Base-by-base conservation (phyloP, 2,113 vertebrate species). In the Corythornis madagascariensis region DNA sequence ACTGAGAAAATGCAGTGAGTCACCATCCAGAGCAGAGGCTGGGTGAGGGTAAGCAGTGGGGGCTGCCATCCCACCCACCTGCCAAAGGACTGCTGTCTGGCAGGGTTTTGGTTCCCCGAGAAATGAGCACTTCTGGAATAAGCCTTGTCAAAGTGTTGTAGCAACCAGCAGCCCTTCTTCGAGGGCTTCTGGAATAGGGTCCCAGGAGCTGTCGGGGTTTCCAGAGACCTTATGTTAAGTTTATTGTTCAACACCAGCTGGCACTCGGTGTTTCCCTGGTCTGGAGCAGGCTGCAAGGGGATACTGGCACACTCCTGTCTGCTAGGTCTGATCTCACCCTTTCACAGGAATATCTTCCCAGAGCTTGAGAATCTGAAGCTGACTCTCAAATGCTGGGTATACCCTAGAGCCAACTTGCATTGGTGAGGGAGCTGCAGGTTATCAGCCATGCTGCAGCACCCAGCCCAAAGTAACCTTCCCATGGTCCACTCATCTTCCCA, bases 391-490 rank as follows among this genome's bases (percentile, higher is more conserved):
- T 21, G 13, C 25, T 48, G 28, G 48, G 6, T 1, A 1, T 71
- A 16, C 35, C 40, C 35, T 74, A 2, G 0, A 80, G 13, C 56
- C 31, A 13, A 3, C 40, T 78, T 75, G 45, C 48, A 5, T 16
- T 78, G 33, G 15, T 69, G 53, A 85, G 50, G 31, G 61, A 94
- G 14, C 65, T 84, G 88, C 31, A 74, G 43, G 74, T 76, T 42
- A 76, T 65, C 19, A 63, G 50, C 56, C 1, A 1, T 66, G 48
- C 31, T 83, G 53, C n/a, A 64, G 47, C 72, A 83, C 65, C 56
- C 43, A 77, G 57, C 40, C 74, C 57, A n/a, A 33, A 57, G 77
- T 78, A 86, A 81, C 35, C 50, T 66, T 94, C 61, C 90, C 61
- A 74, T 7, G 0, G 40, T 74, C 60, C 22, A 16, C 31, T 86